Evolutionary conservation across 2,113 vertebrate species (phyloP).

Genomic region (Carollia perspicillata): DNA sequence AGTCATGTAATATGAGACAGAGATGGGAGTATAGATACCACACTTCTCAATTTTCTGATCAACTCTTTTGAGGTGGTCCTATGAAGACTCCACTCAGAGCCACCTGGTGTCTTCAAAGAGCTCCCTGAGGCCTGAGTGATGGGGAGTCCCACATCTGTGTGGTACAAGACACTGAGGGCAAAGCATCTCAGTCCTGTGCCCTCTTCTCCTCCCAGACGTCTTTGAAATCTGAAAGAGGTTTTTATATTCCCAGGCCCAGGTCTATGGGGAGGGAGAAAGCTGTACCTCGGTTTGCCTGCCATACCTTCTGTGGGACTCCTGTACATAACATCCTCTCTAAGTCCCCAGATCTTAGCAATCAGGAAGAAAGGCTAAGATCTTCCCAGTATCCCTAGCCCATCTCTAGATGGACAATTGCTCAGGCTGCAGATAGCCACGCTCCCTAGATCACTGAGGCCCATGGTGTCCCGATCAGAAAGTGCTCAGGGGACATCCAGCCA

Average conservation of each 20-base stretch:
- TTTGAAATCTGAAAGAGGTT: background rate
- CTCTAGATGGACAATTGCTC: background rate
- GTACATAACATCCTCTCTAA: background rate
- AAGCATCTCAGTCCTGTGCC: background rate
- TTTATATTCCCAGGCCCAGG: background rate
- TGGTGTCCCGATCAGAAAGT: background rate
- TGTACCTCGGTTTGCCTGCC: background rate
- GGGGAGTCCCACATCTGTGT: background rate
- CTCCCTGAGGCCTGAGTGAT: background rate
- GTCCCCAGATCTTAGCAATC: background rate
- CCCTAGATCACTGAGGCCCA: too few relatives aligned
- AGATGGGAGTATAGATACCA: too few relatives aligned
- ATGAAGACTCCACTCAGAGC: background rate
- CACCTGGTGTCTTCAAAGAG: background rate
- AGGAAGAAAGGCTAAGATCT: background rate
- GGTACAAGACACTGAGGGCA: background rate
- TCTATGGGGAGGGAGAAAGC: background rate
- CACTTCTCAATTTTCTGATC: background rate
- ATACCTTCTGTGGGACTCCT: background rate
- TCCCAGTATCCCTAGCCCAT: background rate
- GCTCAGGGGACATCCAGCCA: background rate
- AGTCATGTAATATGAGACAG: background rate
- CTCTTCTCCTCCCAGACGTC: background rate
- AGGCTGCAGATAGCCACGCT: background rate
- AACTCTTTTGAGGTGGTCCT: background rate